These are phyloP conservation scores for Sarcophaga carnaria DNA, from an alignment of 2,888 invertebrate species.

Conservation along the genomic window DNA sequence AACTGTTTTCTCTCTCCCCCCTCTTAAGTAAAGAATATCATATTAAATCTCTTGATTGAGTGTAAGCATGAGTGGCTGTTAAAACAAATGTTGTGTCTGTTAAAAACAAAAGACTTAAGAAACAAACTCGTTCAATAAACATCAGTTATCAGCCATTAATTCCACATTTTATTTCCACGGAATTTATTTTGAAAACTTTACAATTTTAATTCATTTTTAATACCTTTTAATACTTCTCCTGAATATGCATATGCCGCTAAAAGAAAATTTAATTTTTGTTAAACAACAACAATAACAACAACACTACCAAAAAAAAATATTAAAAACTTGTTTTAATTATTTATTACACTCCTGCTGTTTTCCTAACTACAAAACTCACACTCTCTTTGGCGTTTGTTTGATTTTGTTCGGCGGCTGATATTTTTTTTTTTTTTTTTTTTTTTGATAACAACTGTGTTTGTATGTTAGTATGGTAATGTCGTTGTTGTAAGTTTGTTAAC, in stretches of 20 bases:
- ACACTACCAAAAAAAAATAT: neutral
- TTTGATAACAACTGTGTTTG: slow-evolving; percentile 2
- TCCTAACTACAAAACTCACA: slow-evolving; percentile 49
- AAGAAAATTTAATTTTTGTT: neutral
- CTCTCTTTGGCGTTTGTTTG: slow-evolving; percentile 39
- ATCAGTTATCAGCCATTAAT: neutral
- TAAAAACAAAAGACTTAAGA: slow-evolving; percentile 46
- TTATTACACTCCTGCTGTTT: slow-evolving; percentile 59
- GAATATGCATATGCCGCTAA: neutral
- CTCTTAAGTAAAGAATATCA: neutral
- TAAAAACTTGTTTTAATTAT: slow-evolving; percentile 57
- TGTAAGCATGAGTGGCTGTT: neutral
- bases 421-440: neutral
- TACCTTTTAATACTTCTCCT: neutral
- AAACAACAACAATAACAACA: neutral
- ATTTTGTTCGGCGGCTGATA: neutral
- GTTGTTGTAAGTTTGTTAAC: slow-evolving; percentile 24
- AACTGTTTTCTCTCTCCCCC: neutral
- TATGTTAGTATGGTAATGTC: neutral
- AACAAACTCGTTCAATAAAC: slow-evolving; percentile 28
- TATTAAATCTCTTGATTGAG: neutral
- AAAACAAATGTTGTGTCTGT: no score
- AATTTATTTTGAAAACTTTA: slow-evolving; percentile 1
- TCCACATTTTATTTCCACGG: slow-evolving; percentile 12
- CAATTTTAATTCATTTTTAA: neutral